Base-by-base conservation (phyloP, 1,140 invertebrate genomes). In the Augochlora pura region DNA sequence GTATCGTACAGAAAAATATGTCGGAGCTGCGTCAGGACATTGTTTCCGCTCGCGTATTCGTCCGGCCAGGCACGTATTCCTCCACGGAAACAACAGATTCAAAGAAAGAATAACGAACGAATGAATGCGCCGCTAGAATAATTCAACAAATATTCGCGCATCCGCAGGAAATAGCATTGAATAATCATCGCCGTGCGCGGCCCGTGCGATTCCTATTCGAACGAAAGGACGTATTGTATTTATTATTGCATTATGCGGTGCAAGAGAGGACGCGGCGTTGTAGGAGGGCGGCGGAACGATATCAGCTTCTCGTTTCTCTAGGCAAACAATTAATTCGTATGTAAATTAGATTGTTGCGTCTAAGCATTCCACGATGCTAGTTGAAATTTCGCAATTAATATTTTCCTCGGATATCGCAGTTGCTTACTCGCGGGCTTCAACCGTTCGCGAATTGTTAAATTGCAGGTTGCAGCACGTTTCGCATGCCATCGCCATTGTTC, bases 181-280 rank as follows among this genome's bases (percentile, higher is more conserved):
- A 52, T 77, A 77, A 77, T 67, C 71, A 77, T 77, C 18, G 16
- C 32, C 10, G 5, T n/a, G n/a, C n/a, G n/a, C n/a, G n/a, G n/a
- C n/a, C 46, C 14, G 4, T 25, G 18, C 23, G 27, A 16, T n/a
- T 23, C 5, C 4, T 0, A 14, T 42, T 5, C 62, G 25, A 77
- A 62, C 67, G 70, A 70, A 71, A 77, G 59, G 75, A 71, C 38
- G 21, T 42, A 52, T 52, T 62, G 16, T 52, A 77, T 71, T 77
- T 71, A 63, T 18, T 23, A 69, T 49, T 8, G 21, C 12, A 21
- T 39, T 25, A 42, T 27, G 32, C 27, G 21, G 21, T 46, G 3
- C 21, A 21, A 25, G 52, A 32, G 38, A 21, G 25, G 32, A 4
- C 32, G 1, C 32, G 1, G 21, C 59, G 39, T 62, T 49, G 66